Conservation (phyloP, 2,797 vertebrate species). For the Alfaro cultratus region DNA sequence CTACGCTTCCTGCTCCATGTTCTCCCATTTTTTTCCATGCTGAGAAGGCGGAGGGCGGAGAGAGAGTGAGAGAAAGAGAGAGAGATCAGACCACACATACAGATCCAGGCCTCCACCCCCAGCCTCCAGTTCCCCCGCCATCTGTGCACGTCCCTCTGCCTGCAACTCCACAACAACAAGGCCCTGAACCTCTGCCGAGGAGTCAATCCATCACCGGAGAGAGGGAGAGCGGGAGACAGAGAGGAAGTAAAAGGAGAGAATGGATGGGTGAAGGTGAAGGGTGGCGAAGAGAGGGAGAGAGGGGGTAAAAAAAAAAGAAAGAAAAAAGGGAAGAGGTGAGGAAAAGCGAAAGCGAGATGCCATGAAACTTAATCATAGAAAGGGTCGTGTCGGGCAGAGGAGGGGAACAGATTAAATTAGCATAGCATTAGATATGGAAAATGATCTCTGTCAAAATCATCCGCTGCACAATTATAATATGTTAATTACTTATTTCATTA, state of each 20-base stretch:
- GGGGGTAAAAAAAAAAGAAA: neutral
- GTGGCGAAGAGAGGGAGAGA: neutral
- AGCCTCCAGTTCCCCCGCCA: conserved; percentile 61
- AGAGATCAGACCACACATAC: conserved; percentile 72
- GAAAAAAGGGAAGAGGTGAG: conserved; percentile 42
- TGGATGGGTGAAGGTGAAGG: conserved; percentile 19
- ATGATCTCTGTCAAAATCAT: conserved; percentile 99
- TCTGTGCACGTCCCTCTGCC: conserved; percentile 70
- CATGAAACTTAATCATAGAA: conserved; percentile 99
- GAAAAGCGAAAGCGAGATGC: conserved; percentile 82
- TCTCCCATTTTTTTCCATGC: conserved; percentile 59
- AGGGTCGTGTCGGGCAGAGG: conserved; percentile 97
- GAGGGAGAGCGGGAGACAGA: conserved; percentile 54
- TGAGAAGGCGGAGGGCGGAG: conserved; percentile 55
- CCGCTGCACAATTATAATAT: conserved; percentile 99
- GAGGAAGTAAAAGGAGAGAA: conserved; percentile 43
- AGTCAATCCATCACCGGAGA: conserved; percentile 88
- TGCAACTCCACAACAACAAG: conserved; percentile 78
- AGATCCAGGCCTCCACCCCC: conserved; percentile 69
- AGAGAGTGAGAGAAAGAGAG: conserved; percentile 4
- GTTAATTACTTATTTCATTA: conserved; percentile 99
- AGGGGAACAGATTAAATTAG: conserved; percentile 99
- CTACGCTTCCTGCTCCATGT: conserved; percentile 66
- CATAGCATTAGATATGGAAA: conserved; percentile 99
- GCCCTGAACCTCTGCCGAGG: conserved; percentile 81